Evolutionary conservation across 2,113 vertebrate species (phyloP).

Genomic region (Bothrops jararaca): DNA sequence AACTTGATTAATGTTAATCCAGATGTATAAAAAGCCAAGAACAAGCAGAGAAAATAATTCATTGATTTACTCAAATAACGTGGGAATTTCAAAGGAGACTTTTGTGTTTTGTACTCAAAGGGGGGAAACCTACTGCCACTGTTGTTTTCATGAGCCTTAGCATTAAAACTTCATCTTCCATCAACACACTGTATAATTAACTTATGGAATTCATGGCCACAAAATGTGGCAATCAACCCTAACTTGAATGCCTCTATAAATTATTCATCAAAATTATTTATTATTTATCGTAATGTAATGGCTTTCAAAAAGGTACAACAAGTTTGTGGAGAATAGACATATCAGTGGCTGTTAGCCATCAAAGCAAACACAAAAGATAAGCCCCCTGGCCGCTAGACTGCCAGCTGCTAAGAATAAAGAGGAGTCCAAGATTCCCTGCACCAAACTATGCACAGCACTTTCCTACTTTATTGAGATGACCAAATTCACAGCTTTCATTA

Average conservation of each 20-base stretch:
- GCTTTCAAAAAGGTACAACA: neutral
- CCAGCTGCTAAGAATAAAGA: neutral
- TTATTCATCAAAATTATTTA: slow-evolving; percentile 10
- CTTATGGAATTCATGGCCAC: slow-evolving; percentile 13
- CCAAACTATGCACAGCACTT: no score
- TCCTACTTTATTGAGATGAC: neutral
- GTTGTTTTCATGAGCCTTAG: neutral
- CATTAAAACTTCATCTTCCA: neutral
- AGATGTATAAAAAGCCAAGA: neutral
- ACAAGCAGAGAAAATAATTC: neutral
- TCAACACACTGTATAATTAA: neutral
- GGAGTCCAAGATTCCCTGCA: neutral
- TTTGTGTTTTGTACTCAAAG: neutral
- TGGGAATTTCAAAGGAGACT: neutral
- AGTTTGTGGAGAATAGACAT: neutral
- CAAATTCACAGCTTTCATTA: neutral
- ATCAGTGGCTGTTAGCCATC: neutral
- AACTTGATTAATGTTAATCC: neutral
- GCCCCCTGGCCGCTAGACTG: neutral
- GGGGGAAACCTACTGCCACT: neutral
- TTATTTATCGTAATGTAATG: slow-evolving; percentile 18
- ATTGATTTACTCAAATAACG: neutral
- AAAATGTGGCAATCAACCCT: neutral
- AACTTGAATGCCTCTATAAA: slow-evolving; percentile 7
- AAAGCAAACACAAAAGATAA: neutral